phyloP scores from a whole-genome alignment of 1,140 invertebrate species.

The Micrasema minimum region DNA sequence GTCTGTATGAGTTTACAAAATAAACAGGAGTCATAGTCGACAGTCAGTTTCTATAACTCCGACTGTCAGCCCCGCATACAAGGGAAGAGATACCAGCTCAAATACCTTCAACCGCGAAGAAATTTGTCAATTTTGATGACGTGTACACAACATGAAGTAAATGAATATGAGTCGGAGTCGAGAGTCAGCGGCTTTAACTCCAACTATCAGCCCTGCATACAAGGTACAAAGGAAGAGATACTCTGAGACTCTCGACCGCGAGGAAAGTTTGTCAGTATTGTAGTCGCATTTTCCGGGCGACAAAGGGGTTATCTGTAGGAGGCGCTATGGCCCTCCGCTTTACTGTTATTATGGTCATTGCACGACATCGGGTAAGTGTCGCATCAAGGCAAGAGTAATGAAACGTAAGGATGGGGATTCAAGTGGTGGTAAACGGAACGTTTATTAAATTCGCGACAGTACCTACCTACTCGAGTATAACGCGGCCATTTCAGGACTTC shows the following conservation, averaged over 20 bases:
- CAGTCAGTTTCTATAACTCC: too few relatives aligned
- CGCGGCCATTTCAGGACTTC: too few relatives aligned
- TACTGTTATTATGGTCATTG: slow-evolving; percentile 1
- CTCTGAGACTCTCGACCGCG: slow-evolving; percentile 2
- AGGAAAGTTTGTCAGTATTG: slow-evolving; percentile 30
- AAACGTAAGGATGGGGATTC: slow-evolving; percentile 7
- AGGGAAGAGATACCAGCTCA: too few relatives aligned
- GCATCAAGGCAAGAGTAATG: slow-evolving; percentile 18
- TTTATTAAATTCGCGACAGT: slow-evolving; percentile 2
- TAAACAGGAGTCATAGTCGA: too few relatives aligned
- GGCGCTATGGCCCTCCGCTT: slow-evolving; percentile 3
- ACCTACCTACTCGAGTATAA: not conserved
- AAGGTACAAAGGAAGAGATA: not conserved
- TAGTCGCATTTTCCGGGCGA: slow-evolving; percentile 12
- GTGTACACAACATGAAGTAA: too few relatives aligned
- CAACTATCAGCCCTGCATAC: too few relatives aligned
- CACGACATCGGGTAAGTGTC: slow-evolving; percentile 6
- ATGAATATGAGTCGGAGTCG: too few relatives aligned
- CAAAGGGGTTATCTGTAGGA: slow-evolving; percentile 3
- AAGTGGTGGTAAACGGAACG: not conserved
- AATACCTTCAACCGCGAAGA: too few relatives aligned
- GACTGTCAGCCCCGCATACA: too few relatives aligned
- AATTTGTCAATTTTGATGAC: too few relatives aligned
- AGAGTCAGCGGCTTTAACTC: too few relatives aligned
- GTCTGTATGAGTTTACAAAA: too few relatives aligned